Evolutionary conservation across 2,113 vertebrate genomes (phyloP).

Genomic region (Polypterus bichir): DNA sequence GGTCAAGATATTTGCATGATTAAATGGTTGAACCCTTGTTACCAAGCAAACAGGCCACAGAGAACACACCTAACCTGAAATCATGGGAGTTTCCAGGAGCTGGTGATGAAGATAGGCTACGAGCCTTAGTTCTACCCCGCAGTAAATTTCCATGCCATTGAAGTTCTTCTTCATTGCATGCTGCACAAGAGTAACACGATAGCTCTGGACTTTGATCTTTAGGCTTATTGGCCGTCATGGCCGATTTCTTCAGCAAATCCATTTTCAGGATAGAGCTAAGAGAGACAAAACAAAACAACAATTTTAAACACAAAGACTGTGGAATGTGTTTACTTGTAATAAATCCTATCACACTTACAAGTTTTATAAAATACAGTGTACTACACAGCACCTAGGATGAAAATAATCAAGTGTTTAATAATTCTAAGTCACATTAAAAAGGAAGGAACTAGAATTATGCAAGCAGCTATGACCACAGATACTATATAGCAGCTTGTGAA

Average conservation of each 20-base stretch:
- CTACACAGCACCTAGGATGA: no score
- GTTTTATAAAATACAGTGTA: no score
- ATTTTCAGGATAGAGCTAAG: slow-evolving; percentile 15
- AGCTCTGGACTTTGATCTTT: slow-evolving; percentile 40
- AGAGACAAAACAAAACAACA: background rate
- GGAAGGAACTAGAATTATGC: no score
- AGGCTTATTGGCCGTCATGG: slow-evolving; percentile 25
- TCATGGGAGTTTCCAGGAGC: slow-evolving; percentile 59
- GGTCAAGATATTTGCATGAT: no score
- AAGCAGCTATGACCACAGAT: no score
- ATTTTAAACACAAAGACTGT: background rate
- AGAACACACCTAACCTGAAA: slow-evolving; percentile 55
- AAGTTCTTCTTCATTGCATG: slow-evolving; percentile 55
- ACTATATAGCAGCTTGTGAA: no score
- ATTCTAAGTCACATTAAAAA: no score
- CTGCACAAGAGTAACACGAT: slow-evolving; percentile 48
- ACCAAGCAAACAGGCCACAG: no score
- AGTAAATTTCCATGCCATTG: slow-evolving; percentile 31
- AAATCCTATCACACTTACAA: no score
- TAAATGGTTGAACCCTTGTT: no score
- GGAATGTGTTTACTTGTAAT: background rate
- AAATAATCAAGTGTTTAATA: no score
- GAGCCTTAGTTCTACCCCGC: slow-evolving; percentile 58
- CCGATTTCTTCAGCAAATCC: slow-evolving; percentile 39
- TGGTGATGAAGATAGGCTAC: slow-evolving; percentile 77